Conservation (phyloP, 1,140 invertebrate genomes). For the Macrostomum lignano region DNA sequence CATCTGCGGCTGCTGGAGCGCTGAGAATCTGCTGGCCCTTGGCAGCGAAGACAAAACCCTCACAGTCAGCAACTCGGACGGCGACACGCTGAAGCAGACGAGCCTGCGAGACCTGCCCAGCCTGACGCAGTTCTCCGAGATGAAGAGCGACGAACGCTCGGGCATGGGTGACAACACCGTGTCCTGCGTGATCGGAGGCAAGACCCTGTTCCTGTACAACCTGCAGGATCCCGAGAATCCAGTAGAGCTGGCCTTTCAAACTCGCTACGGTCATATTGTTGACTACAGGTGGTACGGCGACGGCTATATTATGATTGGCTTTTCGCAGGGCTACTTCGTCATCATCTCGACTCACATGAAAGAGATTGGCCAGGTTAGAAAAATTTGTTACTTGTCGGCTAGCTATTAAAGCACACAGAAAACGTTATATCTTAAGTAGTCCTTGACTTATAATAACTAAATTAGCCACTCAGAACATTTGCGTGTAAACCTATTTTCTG, state of each 20-base stretch:
- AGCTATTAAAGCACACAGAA: too few species aligned
- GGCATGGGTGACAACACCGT: conserved; percentile 53
- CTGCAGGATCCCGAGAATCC: conserved; percentile 48
- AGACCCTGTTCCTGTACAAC: conserved; percentile 65
- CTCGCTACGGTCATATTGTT: conserved; percentile 61
- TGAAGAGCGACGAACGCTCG: conserved; percentile 61
- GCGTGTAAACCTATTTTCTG: too few species aligned
- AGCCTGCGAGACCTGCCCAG: conserved; percentile 49
- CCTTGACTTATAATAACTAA: too few species aligned
- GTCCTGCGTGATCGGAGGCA: conserved; percentile 56
- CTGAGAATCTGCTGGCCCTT: conserved; percentile 55
- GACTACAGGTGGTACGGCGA: conserved; percentile 72
- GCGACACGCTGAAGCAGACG: conserved; percentile 60
- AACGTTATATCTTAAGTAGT: too few species aligned
- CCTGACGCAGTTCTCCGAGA: conserved; percentile 66
- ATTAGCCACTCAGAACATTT: too few species aligned
- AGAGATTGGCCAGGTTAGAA: conserved; percentile 55
- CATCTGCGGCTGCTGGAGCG: conserved; percentile 62
- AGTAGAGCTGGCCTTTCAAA: conserved; percentile 78
- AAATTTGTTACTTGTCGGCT: conserved; percentile 2
- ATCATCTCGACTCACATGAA: conserved; percentile 77
- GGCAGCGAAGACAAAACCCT: conserved; percentile 68
- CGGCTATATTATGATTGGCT: conserved; percentile 85
- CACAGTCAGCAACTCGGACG: conserved; percentile 64
- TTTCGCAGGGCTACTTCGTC: conserved; percentile 64